phyloP scores from a whole-genome alignment of 2,888 invertebrate species.

The Fragum whitleyi region DNA sequence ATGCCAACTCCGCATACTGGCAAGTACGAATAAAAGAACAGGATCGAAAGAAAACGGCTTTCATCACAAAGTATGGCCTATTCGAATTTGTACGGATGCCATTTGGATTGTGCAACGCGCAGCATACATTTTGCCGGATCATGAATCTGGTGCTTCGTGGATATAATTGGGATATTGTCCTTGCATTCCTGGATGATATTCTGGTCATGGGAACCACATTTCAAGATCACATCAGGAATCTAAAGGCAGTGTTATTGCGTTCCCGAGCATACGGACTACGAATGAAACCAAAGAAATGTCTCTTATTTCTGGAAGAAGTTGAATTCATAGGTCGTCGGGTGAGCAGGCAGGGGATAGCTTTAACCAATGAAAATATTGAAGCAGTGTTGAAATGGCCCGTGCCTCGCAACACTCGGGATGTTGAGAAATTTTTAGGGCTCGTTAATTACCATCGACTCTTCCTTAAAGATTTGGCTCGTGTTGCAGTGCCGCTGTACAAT shows the following conservation, averaged over 20 bases:
- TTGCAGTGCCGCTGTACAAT: not conserved
- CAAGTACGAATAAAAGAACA: too few relatives aligned
- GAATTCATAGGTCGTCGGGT: conserved; percentile 44
- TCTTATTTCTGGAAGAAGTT: conserved; percentile 22
- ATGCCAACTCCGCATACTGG: too few relatives aligned
- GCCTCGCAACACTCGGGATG: conserved; percentile 30
- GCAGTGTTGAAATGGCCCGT: conserved; percentile 42
- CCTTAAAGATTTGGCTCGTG: conserved; percentile 31
- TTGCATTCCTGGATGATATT: conserved; percentile 65
- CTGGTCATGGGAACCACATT: conserved; percentile 58
- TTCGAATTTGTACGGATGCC: too few relatives aligned
- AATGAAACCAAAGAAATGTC: conserved; percentile 47
- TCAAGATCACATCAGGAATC: conserved; percentile 41
- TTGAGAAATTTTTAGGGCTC: conserved; percentile 56
- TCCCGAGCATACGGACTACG: conserved; percentile 46
- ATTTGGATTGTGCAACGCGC: too few relatives aligned
- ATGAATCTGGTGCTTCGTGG: conserved; percentile 54
- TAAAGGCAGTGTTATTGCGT: conserved; percentile 46
- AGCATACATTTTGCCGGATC: too few relatives aligned
- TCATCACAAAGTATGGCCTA: too few relatives aligned
- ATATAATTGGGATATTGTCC: conserved; percentile 47
- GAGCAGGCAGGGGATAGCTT: conserved; percentile 19
- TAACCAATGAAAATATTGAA: conserved; percentile 21
- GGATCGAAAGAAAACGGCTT: too few relatives aligned
- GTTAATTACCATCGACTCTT: conserved; percentile 50